Evolutionary conservation across 1,140 invertebrate genomes (phyloP).

Genomic region (Papilio helenus): DNA sequence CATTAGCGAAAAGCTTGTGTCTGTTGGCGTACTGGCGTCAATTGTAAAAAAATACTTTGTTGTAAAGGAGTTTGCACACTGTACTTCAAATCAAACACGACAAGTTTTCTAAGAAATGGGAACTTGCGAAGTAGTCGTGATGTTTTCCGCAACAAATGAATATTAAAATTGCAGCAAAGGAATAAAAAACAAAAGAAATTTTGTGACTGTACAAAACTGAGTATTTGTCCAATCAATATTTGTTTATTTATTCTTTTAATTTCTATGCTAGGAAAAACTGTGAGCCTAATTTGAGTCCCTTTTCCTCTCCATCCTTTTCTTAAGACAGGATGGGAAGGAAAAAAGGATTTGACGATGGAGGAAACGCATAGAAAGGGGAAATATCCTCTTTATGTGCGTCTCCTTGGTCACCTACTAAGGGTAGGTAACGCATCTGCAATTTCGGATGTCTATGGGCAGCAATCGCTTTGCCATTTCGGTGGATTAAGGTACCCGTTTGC

Average conservation of each 20-base stretch:
- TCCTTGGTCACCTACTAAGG: no score
- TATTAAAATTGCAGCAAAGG: neutral
- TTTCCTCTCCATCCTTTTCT: no score
- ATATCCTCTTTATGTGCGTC: no score
- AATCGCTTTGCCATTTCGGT: no score
- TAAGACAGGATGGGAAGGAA: no score
- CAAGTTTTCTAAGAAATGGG: neutral
- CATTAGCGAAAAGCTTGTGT: constrained; percentile 55
- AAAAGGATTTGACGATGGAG: no score
- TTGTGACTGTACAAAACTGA: neutral
- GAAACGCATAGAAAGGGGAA: no score
- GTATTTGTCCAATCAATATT: neutral
- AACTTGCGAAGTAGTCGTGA: neutral
- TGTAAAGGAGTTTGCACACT: constrained; percentile 34
- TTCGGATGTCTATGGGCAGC: no score
- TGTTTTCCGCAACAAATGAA: neutral
- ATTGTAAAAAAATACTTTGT: constrained; percentile 49
- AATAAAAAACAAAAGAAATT: neutral
- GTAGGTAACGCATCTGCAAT: no score
- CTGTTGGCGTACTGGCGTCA: constrained; percentile 51
- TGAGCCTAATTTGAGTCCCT: no score
- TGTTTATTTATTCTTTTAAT: neutral
- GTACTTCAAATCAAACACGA: neutral
- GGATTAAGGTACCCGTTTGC: no score
- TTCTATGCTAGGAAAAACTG: neutral